Evolutionary conservation across 2,113 vertebrate species (phyloP), one percentile per base, ranked within the genome.

Genomic region (Harpagus bidentatus): DNA sequence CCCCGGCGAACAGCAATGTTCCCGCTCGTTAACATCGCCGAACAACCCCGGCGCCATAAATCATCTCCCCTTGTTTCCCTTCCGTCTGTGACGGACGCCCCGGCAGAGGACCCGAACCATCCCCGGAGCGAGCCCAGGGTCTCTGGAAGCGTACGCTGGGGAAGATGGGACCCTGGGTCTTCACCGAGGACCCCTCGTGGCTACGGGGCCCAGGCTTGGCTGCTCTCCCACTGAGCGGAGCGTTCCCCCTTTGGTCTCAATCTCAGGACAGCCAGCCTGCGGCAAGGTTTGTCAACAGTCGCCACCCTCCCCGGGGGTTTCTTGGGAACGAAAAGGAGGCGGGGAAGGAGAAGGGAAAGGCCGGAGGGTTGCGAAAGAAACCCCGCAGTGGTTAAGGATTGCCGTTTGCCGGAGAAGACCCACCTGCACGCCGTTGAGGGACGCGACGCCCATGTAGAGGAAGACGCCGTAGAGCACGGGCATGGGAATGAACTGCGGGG

Each of bases 361-460:
- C 61, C 8, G 15, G 22, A 53, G 53, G 47, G 67, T 4, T 45
- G 70, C 45, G 72, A 40, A 31, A 56, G 42, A 81, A 86, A 22
- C 18, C 32, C 9, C 6, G 5, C 28, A 2, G 28, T 28, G 63
- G 56, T 40, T 88, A 76, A 50, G 50, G 48, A 86, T 53, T 76
- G 83, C 43, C 19, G 14, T 8, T 38, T 76, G 48, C 50, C 16
- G 40, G 61, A 38, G 67, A 56, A 81, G 82, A 59, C 34, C 45
- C 40, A 99, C 98, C 98, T 99, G 98, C 66, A 99, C 98, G 1
- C 98, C 98, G 0, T 99, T 99, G 56, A 99, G 98, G 5, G 98
- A 99, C 1, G 98, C 98, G 3, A 99, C 98, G 0, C 98, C 98
- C 98, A 99, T 99, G 70, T 99, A 99, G 21, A 99, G 98, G 96